Conservation (phyloP, 2,888 invertebrate genomes). For the Oeneis ivallda region DNA sequence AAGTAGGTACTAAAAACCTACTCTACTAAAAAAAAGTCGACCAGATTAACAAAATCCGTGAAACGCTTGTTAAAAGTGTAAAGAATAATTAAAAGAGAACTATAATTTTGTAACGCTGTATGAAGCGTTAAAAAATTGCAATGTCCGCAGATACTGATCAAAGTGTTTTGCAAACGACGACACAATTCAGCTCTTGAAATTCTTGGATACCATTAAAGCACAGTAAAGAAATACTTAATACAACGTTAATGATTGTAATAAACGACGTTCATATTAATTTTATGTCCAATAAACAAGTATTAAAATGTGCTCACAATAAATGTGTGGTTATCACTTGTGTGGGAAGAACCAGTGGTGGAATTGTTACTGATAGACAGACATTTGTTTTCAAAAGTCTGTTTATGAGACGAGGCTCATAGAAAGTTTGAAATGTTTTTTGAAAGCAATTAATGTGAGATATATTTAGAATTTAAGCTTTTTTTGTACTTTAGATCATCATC, state of each 20-base stretch:
- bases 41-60: too few relatives aligned
- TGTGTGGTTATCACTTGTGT: not conserved
- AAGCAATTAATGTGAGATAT: too few relatives aligned
- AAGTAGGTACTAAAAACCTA: too few relatives aligned
- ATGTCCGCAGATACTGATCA: not conserved
- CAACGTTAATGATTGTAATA: not conserved
- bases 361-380: too few relatives aligned
- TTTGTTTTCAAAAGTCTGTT: too few relatives aligned
- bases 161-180: not conserved
- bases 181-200: not conserved
- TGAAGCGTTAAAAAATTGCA: not conserved
- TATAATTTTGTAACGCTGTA: not conserved
- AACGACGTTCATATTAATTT: constrained; percentile 1
- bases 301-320: not conserved
- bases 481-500: too few relatives aligned
- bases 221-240: not conserved
- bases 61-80: not conserved
- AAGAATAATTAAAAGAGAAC: not conserved
- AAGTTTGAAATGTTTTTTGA: too few relatives aligned
- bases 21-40: too few relatives aligned
- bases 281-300: constrained; percentile 2
- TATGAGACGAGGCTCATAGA: too few relatives aligned
- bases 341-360: too few relatives aligned
- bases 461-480: too few relatives aligned
- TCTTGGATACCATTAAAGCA: not conserved